Conservation (phyloP, 2,797 vertebrate species). For the Taeniopygia guttata region DNA sequence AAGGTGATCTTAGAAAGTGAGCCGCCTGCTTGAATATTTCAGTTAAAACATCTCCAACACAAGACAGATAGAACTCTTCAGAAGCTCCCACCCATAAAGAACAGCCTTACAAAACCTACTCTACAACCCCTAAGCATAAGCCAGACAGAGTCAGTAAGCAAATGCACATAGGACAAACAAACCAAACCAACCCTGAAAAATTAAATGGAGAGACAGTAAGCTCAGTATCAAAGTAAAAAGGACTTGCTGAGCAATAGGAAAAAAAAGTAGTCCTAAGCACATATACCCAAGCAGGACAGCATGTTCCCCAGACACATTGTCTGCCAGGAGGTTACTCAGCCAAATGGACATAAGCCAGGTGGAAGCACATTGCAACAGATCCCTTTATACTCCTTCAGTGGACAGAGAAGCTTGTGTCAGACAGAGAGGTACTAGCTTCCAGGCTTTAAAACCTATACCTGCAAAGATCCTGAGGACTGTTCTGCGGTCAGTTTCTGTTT, state of each 20-base stretch:
- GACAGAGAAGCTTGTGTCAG: background rate
- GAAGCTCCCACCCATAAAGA: background rate
- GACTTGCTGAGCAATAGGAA: background rate
- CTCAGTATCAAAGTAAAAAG: background rate
- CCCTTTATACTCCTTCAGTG: background rate
- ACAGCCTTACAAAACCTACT: background rate
- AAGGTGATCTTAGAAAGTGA: background rate
- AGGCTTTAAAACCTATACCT: conserved; percentile 70
- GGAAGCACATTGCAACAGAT: background rate
- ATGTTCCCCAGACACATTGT: background rate
- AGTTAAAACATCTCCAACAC: background rate
- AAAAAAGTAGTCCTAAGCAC: background rate
- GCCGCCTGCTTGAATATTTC: background rate
- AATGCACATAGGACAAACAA: background rate
- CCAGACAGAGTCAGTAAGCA: background rate
- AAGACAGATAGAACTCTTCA: background rate
- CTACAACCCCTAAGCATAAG: background rate
- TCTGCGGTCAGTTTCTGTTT: conserved; percentile 70
- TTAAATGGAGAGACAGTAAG: background rate
- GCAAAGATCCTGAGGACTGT: conserved; percentile 72
- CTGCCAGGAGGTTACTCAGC: background rate
- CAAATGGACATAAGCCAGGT: background rate
- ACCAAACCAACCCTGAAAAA: background rate
- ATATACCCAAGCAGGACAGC: background rate
- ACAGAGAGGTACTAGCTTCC: background rate